Evolutionary conservation across 1,140 invertebrate genomes (phyloP).

Genomic region (Diorhabda carinulata): DNA sequence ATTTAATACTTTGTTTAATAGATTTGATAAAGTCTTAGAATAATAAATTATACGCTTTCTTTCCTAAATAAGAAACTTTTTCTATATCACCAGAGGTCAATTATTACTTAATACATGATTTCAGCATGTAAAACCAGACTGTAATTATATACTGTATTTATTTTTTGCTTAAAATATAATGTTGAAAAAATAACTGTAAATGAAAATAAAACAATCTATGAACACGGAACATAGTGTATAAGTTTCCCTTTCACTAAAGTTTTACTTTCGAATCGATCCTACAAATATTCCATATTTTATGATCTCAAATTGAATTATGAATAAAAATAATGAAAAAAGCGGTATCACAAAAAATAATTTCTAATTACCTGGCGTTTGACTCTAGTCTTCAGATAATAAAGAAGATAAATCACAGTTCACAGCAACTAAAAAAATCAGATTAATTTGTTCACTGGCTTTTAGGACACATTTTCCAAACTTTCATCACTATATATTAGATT

Average conservation of each 20-base stretch:
- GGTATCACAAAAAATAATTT: background rate
- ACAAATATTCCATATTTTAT: slow-evolving; percentile 5
- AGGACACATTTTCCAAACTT: slow-evolving; percentile 11
- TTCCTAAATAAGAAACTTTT: too few relatives aligned
- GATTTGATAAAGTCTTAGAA: too few relatives aligned
- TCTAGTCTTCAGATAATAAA: background rate
- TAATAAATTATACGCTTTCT: too few relatives aligned
- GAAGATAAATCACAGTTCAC: slow-evolving; percentile 18
- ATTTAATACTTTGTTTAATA: too few relatives aligned
- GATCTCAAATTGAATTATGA: background rate
- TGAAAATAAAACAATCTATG: too few relatives aligned
- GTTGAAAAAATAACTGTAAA: too few relatives aligned
- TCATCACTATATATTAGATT: slow-evolving; percentile 3
- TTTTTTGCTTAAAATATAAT: too few relatives aligned
- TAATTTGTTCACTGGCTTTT: background rate
- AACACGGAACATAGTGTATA: background rate
- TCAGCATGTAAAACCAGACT: too few relatives aligned
- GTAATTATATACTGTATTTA: too few relatives aligned
- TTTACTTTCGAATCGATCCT: slow-evolving; percentile 17
- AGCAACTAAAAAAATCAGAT: slow-evolving; percentile 7
- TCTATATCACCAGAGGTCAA: too few relatives aligned
- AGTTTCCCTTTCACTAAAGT: slow-evolving; percentile 14
- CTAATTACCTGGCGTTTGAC: background rate
- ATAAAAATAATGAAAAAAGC: background rate
- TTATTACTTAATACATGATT: too few relatives aligned